phyloP scores from a whole-genome alignment of 2,888 invertebrate species.

The Gari tellinella region DNA sequence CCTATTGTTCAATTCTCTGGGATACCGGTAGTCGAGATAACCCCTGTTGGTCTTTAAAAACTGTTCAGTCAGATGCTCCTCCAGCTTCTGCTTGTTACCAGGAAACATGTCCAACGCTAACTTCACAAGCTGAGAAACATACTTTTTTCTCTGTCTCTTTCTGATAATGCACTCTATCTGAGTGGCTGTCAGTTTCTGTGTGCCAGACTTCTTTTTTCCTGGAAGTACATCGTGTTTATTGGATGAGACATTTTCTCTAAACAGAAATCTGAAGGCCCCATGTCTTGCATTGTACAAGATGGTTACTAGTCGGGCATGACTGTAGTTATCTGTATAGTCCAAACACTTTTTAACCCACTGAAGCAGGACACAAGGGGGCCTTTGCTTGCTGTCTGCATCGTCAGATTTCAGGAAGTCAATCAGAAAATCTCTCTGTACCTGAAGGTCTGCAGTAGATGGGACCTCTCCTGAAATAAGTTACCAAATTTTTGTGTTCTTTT shows the following conservation, averaged over 20 bases:
- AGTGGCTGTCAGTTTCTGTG: slow-evolving; percentile 33
- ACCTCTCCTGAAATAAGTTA: too few species aligned
- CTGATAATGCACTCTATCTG: slow-evolving; percentile 29
- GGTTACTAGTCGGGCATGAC: slow-evolving; percentile 22
- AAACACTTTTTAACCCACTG: slow-evolving; percentile 8
- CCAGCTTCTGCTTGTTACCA: slow-evolving; percentile 24
- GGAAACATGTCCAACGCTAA: slow-evolving; percentile 41
- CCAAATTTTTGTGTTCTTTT: too few species aligned
- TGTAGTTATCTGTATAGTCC: slow-evolving; percentile 13
- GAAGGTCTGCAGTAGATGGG: too few species aligned
- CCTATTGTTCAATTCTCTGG: slow-evolving; percentile 13
- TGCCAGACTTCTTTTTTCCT: background rate
- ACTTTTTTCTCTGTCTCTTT: slow-evolving; percentile 29
- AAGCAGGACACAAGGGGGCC: background rate
- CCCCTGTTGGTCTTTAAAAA: slow-evolving; percentile 12
- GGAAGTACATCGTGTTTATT: slow-evolving; percentile 5
- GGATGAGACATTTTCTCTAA: slow-evolving; percentile 16
- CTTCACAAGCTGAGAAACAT: slow-evolving; percentile 7
- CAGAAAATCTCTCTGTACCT: too few species aligned
- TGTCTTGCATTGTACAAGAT: slow-evolving; percentile 27
- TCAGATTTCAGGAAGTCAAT: too few species aligned
- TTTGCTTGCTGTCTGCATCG: background rate
- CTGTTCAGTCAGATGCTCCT: background rate
- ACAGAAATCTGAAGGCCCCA: slow-evolving; percentile 17
- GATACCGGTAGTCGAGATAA: slow-evolving; percentile 15